These are phyloP conservation scores for Mythimna ferrago DNA, from an alignment of 2,888 invertebrate species.

Conservation along the genomic window DNA sequence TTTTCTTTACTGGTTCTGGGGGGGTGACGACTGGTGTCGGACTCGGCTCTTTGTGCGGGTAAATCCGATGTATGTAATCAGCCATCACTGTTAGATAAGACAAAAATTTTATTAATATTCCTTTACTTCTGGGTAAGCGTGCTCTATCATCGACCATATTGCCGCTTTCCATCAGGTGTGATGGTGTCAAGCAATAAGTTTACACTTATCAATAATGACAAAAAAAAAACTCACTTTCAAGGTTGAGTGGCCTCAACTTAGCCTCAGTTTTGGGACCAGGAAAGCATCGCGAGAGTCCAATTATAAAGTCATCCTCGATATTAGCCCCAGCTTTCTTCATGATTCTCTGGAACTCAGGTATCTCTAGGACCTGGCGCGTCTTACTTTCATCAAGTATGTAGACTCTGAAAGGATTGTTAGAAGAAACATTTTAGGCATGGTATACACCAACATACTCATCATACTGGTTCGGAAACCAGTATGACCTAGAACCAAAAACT, in stretches of 20 bases:
- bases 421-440: background rate
- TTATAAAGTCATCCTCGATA: background rate
- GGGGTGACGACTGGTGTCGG: slow-evolving; percentile 67
- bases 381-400: slow-evolving; percentile 10
- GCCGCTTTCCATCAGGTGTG: no score
- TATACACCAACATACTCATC: no score
- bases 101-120: background rate
- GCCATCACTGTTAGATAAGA: slow-evolving; percentile 56
- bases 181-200: no score
- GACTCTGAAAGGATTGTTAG: slow-evolving; percentile 1
- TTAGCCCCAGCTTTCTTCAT: background rate
- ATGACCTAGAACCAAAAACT: no score
- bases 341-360: background rate
- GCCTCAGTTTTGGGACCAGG: slow-evolving; percentile 15
- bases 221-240: slow-evolving; percentile 52
- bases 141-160: no score
- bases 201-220: no score
- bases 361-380: background rate
- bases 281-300: background rate
- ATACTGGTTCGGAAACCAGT: no score
- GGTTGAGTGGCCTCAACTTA: background rate
- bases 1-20: background rate
- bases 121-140: no score
- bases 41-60: slow-evolving; percentile 75
- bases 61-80: slow-evolving; percentile 74